A percentile compares a stretch with the other conserved stretches of the same genome.
phyloP scores from a whole-genome alignment of 2,888 invertebrate species.

The Anthrax anthrax region DNA sequence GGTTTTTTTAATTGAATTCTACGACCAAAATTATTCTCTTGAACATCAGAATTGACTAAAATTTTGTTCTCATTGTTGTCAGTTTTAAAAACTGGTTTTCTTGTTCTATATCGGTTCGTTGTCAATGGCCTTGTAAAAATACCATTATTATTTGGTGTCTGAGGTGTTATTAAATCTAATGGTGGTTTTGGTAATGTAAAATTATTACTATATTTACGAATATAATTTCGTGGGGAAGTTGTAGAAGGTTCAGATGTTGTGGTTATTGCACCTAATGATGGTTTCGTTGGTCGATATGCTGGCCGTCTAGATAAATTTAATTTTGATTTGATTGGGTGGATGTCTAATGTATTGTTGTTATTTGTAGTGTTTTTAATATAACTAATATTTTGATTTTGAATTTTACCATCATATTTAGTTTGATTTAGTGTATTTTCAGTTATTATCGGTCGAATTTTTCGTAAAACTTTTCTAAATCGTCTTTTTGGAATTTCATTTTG shows the following conservation, averaged over 20 bases:
- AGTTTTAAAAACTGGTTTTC: conserved; percentile 1
- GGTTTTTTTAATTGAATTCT: background rate
- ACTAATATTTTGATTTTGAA: no score
- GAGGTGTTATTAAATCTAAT: background rate
- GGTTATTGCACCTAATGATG: conserved; percentile 13
- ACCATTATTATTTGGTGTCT: background rate
- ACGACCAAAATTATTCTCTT: conserved; percentile 1
- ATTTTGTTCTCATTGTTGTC: conserved; percentile 5
- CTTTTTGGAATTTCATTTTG: background rate
- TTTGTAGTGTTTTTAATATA: no score
- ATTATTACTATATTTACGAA: conserved; percentile 14
- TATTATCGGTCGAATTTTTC: no score
- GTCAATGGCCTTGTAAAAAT: background rate
- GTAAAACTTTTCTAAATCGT: background rate
- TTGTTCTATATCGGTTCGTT: background rate
- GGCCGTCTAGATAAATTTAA: conserved; percentile 9
- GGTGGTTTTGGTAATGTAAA: conserved; percentile 10
- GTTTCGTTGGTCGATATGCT: conserved; percentile 19
- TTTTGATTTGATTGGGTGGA: conserved; percentile 9
- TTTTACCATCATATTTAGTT: no score
- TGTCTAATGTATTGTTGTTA: background rate
- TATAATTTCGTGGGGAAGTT: conserved; percentile 12
- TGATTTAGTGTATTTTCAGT: no score
- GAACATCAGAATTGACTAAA: conserved; percentile 2
- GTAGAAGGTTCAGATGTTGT: conserved; percentile 9